Evolutionary conservation across 2,797 vertebrate genomes (phyloP).

Genomic region (Etheostoma nigrum): DNA sequence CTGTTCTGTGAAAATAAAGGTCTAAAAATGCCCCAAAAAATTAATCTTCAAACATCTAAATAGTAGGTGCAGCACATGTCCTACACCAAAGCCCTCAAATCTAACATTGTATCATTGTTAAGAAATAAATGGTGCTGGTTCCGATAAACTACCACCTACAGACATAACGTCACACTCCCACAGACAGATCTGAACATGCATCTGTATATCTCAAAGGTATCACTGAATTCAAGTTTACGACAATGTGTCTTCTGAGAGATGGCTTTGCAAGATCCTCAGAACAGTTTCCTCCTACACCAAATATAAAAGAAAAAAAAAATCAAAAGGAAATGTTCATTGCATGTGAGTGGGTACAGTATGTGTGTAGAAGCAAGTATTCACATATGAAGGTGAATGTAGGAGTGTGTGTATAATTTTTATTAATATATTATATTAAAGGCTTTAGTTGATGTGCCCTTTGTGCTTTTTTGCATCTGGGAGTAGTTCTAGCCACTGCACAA

Average conservation of each 20-base stretch:
- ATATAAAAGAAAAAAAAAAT: conserved; percentile 14
- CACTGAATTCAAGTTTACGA: conserved; percentile 54
- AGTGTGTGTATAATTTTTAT: conserved; percentile 22
- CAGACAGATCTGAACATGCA: conserved; percentile 50
- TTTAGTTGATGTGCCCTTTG: conserved; percentile 19
- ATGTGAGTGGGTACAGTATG: conserved; percentile 21
- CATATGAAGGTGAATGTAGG: conserved; percentile 45
- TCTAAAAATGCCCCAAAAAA: no score
- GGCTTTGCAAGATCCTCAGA: conserved; percentile 29
- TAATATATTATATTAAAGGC: conserved; percentile 6
- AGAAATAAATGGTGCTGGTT: conserved; percentile 31
- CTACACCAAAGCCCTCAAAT: conserved; percentile 16
- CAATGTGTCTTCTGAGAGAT: conserved; percentile 38
- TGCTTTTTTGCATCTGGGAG: conserved; percentile 24
- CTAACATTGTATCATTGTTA: conserved; percentile 33
- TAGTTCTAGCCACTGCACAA: conserved; percentile 29
- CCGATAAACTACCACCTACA: conserved; percentile 55
- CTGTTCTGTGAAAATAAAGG: no score
- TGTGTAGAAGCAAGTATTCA: conserved; percentile 16
- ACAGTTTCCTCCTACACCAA: conserved; percentile 32
- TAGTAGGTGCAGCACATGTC: neutral
- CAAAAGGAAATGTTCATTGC: conserved; percentile 29
- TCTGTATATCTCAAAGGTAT: conserved; percentile 58
- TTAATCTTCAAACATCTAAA: neutral
- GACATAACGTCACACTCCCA: conserved; percentile 31